These are phyloP conservation scores for Lasius platythorax DNA, from an alignment of 2,888 invertebrate species.

Conservation along the genomic window DNA sequence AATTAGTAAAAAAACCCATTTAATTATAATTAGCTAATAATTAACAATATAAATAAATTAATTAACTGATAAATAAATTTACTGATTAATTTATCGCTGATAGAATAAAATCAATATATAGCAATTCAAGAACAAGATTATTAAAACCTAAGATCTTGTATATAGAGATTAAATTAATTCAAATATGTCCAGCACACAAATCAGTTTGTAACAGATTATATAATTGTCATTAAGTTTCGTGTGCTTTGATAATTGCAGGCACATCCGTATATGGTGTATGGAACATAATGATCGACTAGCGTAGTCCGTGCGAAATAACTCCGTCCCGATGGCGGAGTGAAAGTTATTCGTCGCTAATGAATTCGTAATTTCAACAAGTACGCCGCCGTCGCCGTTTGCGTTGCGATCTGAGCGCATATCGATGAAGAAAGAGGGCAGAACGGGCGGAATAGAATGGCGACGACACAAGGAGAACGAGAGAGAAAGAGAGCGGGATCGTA, in stretches of 20 bases:
- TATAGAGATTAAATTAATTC: conserved; percentile 2
- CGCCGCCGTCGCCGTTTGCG: conserved; percentile 33
- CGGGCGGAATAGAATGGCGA: not conserved
- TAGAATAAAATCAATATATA: not conserved
- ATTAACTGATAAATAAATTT: not conserved
- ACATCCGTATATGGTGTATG: not conserved
- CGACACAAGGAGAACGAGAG: not conserved
- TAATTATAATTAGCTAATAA: not conserved
- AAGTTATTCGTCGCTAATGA: conserved; percentile 78
- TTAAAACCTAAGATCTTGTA: not conserved
- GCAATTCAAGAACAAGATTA: not conserved
- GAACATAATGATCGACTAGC: conserved; percentile 1
- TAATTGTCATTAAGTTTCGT: not conserved
- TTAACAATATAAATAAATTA: not conserved
- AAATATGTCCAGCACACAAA: not conserved
- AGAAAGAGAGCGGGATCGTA: not conserved
- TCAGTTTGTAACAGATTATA: not conserved
- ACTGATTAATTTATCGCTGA: not conserved
- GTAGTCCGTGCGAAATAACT: conserved; percentile 32
- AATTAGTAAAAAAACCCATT: not conserved
- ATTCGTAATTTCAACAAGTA: conserved; percentile 78
- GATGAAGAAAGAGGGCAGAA: conserved; percentile 23
- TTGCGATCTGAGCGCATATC: conserved; percentile 36
- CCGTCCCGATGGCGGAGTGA: conserved; percentile 69
- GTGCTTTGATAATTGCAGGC: not conserved